Evolutionary conservation across 1,140 invertebrate genomes (phyloP), one percentile per base, ranked within the genome.

Genomic region (Stegodyphus dumicola): DNA sequence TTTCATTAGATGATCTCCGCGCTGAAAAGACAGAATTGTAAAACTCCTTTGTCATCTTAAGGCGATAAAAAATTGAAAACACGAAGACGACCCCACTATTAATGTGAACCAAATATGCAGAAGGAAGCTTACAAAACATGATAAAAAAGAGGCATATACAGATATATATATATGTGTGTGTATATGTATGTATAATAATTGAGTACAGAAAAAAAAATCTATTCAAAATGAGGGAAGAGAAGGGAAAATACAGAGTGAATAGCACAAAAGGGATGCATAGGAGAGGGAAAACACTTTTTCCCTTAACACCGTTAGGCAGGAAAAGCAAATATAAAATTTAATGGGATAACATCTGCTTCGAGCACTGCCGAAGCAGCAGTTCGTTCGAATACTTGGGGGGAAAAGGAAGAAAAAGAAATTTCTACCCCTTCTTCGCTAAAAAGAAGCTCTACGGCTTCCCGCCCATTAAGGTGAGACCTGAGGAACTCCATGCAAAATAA

Each of bases 301-400:
- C 49, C 10, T 52, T 73, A 52, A 17, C 70, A 17, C 51, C 70
- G 49, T 73, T 18, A 73, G 17, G 6, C 15, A 52, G 53, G 4
- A 52, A 73, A 73, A 73, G 13, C 53, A 73, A 73, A 73, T 17
- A 73, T n/a, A 13, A 17, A 73, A 73, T 73, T 73, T 73, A 73
- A 73, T 73, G 33, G 70, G 49, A 73, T 73, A 73, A 73, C 70
- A 73, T 73, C 15, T 73, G 70, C 53, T 73, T 73, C 53, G 70
- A 73, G 53, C 70, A 73, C 53, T 49, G n/a, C 33, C 15, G n/a
- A 73, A 7, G 15, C 33, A 33, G 33, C 33, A 33, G 33, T 33
- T 33, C 33, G 33, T 33, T 33, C 33, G 33, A 33, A 33, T 33
- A 33, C 33, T 33, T 33, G 33, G 33, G 33, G 3, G 33, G 33